Percentiles rank a stretch among this genome's conserved stretches.
phyloP scores from a whole-genome alignment of 2,113 vertebrate species.

The Typhlomys cinereus region DNA sequence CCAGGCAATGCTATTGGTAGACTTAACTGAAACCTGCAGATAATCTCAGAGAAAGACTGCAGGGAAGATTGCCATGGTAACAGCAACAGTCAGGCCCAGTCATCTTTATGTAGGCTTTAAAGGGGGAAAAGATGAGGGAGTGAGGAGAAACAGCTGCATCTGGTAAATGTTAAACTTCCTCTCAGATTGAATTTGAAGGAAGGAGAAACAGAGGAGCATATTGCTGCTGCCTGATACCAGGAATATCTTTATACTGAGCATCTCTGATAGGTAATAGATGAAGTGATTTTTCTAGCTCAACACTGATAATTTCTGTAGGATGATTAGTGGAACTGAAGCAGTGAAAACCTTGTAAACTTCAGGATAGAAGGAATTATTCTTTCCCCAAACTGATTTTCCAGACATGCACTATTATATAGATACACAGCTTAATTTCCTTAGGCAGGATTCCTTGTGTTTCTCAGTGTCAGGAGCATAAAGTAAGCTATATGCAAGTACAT shows the following conservation, averaged over 20 bases:
- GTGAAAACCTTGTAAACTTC: background rate
- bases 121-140: constrained; percentile 27
- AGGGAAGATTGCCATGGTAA: constrained; percentile 50
- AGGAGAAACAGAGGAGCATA: background rate
- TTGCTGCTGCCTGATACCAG: background rate
- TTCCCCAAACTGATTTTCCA: background rate
- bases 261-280: background rate
- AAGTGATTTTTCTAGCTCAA: background rate
- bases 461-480: constrained; percentile 16
- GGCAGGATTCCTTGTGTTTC: background rate
- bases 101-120: constrained; percentile 58
- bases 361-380: background rate
- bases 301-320: background rate
- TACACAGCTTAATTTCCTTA: background rate
- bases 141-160: constrained; percentile 21
- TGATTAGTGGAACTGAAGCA: background rate
- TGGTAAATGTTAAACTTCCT: constrained; percentile 42
- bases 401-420: background rate
- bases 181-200: constrained; percentile 29
- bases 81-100: constrained; percentile 11
- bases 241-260: background rate
- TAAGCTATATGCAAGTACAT: background rate
- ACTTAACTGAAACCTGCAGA: constrained; percentile 46
- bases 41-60: constrained; percentile 39
- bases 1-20: constrained; percentile 14